phyloP scores from a whole-genome alignment of 2,797 vertebrate genomes.

The Chiroxiphia lanceolata region DNA sequence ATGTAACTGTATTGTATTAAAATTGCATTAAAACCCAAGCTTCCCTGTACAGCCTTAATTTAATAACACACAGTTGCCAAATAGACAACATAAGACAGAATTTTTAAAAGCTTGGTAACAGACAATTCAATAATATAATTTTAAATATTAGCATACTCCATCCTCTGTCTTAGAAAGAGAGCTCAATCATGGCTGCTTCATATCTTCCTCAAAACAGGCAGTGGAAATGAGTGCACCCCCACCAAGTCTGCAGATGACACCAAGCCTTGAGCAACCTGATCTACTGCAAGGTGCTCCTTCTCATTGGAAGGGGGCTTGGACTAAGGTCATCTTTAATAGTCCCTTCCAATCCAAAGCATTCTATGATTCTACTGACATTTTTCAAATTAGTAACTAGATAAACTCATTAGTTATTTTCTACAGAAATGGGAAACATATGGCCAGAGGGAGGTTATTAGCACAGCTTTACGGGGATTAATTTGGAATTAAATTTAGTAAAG shows the following conservation, averaged over 20 bases:
- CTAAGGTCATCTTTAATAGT: background rate
- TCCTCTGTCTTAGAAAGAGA: background rate
- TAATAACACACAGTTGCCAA: background rate
- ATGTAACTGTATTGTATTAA: background rate
- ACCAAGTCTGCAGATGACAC: background rate
- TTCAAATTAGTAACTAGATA: background rate
- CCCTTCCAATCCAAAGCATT: background rate
- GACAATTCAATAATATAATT: background rate
- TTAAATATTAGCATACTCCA: background rate
- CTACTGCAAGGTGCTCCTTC: background rate
- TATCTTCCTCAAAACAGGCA: background rate
- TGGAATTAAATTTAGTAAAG: background rate
- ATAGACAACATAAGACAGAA: background rate
- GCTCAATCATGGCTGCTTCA: background rate
- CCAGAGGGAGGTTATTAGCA: background rate
- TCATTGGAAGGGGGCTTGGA: background rate
- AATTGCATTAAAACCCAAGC: background rate
- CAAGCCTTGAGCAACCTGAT: background rate
- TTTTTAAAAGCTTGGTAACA: background rate
- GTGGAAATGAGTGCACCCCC: background rate
- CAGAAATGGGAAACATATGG: background rate
- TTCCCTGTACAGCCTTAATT: background rate
- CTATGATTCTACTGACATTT: background rate
- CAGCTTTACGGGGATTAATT: background rate
- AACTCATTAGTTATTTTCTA: background rate